Base-by-base conservation (phyloP, 2,113 vertebrate species). In the Indicator maculatus region DNA sequence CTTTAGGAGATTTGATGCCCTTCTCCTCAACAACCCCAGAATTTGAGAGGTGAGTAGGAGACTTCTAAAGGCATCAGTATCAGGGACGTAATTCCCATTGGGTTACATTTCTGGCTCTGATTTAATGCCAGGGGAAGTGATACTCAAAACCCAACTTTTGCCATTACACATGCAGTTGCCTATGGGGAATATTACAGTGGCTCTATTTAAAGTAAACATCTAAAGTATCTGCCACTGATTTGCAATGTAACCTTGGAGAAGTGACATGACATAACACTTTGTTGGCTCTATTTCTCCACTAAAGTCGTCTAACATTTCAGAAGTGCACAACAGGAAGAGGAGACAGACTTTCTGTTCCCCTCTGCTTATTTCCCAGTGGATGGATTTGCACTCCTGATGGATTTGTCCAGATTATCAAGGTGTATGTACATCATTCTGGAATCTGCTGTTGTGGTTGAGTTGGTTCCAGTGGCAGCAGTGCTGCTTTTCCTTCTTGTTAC, bases 221-320 rank as follows among this genome's bases (percentile, higher is more conserved):
- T 91, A 55, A 90, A 95, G 59, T 86, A 89, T 45, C 75, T 80
- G 53, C 76, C 84, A 86, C 70, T 3, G 20, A 93, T 81, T 97
- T 91, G 80, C 88, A 96, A 18, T 90, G 83, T 97, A 97, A 97
- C 94, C 97, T 97, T 97, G 93, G 82, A 86, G 88, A 91, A 88
- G 64, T 14, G 36, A 83, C 76, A 83, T 88, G 94, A 88, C 73
- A 72, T 96, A 79, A 79, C 33, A 9, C 66, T 90, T 84, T 30
- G 53, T 11, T 83, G 47, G 69, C 89, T 93, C 67, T 92, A 3
- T 58, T 85, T 79, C 70, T 73, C 65, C 31, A 3, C 16, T 60
- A 75, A 41, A 69, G 65, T 67, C 75, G 8, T 21, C 50, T 38
- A 4, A 16, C 58, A 9, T 33, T 45, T 18, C 55, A 92, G 75